phyloP scores from a whole-genome alignment of 2,113 vertebrate species.

The Lipophrys pholis region DNA sequence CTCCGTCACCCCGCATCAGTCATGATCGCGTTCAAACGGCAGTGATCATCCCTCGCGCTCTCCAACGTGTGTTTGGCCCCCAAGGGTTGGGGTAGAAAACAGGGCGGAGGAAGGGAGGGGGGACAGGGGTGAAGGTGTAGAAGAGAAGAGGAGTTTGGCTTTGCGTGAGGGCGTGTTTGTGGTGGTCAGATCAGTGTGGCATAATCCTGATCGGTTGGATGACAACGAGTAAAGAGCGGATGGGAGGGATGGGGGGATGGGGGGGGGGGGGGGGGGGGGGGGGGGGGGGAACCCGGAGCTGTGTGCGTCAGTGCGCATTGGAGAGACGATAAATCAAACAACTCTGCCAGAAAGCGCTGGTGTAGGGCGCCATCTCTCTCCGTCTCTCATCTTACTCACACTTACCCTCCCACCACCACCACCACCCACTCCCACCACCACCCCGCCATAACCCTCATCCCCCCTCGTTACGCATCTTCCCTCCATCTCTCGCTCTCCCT shows the following conservation, averaged over 20 bases:
- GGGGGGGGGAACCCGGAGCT: conserved; percentile 60
- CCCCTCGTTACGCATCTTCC: conserved; percentile 10
- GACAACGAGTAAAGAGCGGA: conserved; percentile 59
- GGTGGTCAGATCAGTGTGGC: conserved; percentile 36
- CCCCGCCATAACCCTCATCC: too few species aligned
- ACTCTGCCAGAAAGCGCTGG: conserved; percentile 43
- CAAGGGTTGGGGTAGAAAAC: background rate
- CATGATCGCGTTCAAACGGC: conserved; percentile 16
- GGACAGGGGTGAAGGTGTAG: too few species aligned
- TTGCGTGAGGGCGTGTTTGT: conserved; percentile 41
- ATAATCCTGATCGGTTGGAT: conserved; percentile 65
- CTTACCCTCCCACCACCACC: background rate
- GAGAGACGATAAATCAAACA: conserved; percentile 77
- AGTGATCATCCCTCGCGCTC: conserved; percentile 24
- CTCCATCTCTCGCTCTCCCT: conserved; percentile 15
- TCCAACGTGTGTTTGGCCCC: conserved; percentile 34
- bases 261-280: too few species aligned
- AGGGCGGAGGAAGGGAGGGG: background rate
- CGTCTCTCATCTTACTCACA: conserved; percentile 9
- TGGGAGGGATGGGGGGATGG: too few species aligned
- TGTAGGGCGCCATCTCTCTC: conserved; percentile 55
- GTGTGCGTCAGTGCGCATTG: conserved; percentile 77
- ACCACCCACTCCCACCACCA: too few species aligned
- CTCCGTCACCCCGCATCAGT: conserved; percentile 47
- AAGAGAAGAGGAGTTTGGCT: too few species aligned